phyloP scores from a whole-genome alignment of 2,113 vertebrate genomes.

The Aegithalos caudatus region DNA sequence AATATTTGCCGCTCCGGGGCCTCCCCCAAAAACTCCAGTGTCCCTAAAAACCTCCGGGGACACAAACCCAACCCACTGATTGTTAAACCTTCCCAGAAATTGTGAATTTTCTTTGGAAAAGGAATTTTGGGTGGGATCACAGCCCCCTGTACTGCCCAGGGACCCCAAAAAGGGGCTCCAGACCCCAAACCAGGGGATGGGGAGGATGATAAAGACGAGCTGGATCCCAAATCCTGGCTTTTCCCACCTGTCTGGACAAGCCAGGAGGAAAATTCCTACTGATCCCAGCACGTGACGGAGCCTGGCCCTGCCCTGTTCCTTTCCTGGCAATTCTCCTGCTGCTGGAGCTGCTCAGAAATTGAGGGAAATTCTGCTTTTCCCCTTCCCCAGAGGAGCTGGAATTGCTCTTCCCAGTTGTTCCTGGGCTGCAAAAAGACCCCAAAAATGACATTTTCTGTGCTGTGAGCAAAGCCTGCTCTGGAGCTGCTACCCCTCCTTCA shows the following conservation, averaged over 20 bases:
- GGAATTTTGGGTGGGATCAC: no score
- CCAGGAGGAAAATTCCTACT: neutral
- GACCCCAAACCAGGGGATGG: neutral
- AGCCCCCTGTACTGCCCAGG: neutral
- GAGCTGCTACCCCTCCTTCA: no score
- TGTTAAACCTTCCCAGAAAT: neutral
- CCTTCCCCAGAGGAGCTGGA: neutral
- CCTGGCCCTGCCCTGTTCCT: neutral
- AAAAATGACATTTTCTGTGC: neutral
- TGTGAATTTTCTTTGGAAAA: neutral
- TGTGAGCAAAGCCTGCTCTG: neutral
- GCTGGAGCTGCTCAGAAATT: neutral
- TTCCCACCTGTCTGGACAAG: neutral
- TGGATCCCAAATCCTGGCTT: neutral
- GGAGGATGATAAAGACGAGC: neutral
- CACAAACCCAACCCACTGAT: neutral
- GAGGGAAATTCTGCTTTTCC: neutral
- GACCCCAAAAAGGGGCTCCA: neutral
- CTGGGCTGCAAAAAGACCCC: neutral
- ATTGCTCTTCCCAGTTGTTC: neutral
- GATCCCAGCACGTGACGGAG: neutral
- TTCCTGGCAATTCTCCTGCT: neutral
- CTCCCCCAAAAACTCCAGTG: fast-evolving
- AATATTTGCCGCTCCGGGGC: no score
- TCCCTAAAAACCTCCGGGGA: neutral